Evolutionary conservation across 2,888 invertebrate genomes (phyloP).

Genomic region (Drosophila anomalata): DNA sequence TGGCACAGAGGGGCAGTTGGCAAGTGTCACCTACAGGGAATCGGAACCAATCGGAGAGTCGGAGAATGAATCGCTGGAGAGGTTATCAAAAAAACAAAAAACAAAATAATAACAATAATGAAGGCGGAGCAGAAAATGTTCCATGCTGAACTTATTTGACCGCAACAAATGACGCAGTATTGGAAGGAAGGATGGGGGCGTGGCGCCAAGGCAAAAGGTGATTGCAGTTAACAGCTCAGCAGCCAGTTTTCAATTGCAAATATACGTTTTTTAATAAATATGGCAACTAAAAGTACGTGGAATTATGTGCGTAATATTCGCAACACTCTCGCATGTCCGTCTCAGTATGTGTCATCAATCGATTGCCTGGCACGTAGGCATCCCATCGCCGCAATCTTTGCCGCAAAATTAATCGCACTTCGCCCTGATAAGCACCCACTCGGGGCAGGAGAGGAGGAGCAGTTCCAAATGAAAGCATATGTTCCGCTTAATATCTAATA

Average conservation of each 20-base stretch:
- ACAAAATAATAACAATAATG: conserved; percentile 55
- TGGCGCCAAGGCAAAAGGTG: background rate
- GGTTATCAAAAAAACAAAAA: conserved; percentile 61
- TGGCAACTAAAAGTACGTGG: conserved; percentile 55
- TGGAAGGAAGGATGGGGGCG: conserved; percentile 1
- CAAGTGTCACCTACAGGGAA: conserved; percentile 30
- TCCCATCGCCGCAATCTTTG: conserved; percentile 21
- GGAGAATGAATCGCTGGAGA: conserved; percentile 19
- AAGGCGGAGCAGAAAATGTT: conserved; percentile 40
- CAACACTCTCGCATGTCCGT: conserved; percentile 15
- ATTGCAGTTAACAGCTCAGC: background rate
- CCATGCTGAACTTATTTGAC: conserved; percentile 58
- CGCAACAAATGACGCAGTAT: conserved; percentile 53
- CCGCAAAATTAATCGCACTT: conserved; percentile 41
- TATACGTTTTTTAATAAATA: conserved; percentile 4
- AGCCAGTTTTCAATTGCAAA: conserved; percentile 38
- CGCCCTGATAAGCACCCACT: conserved; percentile 33
- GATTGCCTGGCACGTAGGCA: conserved; percentile 45
- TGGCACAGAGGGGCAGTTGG: conserved; percentile 1
- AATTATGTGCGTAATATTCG: conserved; percentile 31
- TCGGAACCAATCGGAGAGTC: conserved; percentile 26
- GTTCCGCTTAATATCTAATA: conserved; percentile 46
- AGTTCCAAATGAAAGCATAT: conserved; percentile 28
- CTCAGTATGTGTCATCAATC: conserved; percentile 40
- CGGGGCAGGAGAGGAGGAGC: background rate